Base-by-base conservation (phyloP, 2,888 invertebrate species). In the Sphinx pinastri region DNA sequence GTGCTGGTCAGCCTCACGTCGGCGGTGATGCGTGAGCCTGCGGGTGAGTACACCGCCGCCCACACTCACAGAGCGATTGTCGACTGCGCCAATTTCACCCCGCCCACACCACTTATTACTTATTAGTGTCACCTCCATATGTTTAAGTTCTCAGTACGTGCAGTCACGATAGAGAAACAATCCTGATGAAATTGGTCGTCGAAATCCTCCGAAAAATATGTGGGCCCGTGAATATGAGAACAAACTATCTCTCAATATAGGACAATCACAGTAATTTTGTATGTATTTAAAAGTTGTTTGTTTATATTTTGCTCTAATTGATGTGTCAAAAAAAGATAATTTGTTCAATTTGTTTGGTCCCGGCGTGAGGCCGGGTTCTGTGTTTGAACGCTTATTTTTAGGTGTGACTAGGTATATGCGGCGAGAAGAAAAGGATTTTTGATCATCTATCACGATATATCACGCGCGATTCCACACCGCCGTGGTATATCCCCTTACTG, bases 1-100 rank as follows among this genome's bases (percentile, higher is more conserved):
- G 98, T 99, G 76, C 96, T 97, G 76, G 97, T 99, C 74, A 97
- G 98, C 74, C 95, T 99, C 74, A 99, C 99, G 68, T 99, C 99
- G 75, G 98, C 99, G 66, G 95, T 98, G 69, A 97, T 99, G 96
- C 96, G 99, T 73, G 99, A 99, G 89, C 95, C 96, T 89, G 80
- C 88, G 76, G 96, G 95, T 95, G 83, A 93, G 88, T 77, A 12
- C 59, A 68, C 63, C 38, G 12, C 55, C 69, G 47, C 58, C 31
- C 67, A 47, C 63, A 8, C 70, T 31, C 59, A 0, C 19, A 57
- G 71, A 72, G 72, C 77, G 83, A 84, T 82, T 76, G 77, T 85
- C 86, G 86, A 84, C 85, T 72, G 73, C 78, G 82, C 88, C 90
- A 87, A 89, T 89, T 88, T 88, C 89, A 86, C 84, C 72, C 69